Percentiles rank a stretch among this genome's conserved stretches.
Evolutionary conservation across 2,888 invertebrate genomes (phyloP).

Genomic region (Trichogramma evanescens): DNA sequence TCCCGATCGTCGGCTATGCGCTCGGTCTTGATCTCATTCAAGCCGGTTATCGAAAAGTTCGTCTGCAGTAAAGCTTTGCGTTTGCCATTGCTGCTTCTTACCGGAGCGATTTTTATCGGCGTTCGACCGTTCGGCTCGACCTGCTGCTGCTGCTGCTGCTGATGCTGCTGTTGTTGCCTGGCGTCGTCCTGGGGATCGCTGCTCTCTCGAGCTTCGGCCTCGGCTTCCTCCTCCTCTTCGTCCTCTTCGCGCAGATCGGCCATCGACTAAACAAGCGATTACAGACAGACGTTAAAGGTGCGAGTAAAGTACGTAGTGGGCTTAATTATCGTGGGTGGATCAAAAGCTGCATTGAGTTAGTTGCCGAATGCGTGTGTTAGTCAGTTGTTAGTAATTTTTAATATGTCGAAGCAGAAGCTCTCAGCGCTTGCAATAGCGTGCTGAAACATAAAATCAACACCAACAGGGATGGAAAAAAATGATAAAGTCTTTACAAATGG

Average conservation of each 20-base stretch:
- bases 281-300: too few relatives aligned
- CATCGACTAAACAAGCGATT: conserved; percentile 36
- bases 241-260: conserved; percentile 42
- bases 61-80: conserved; percentile 31
- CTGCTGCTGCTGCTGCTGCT: neutral
- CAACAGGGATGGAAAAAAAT: conserved; percentile 26
- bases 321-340: too few relatives aligned
- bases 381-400: neutral
- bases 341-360: too few relatives aligned
- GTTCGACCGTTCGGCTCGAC: conserved; percentile 22
- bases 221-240: conserved; percentile 34
- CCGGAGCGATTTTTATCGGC: conserved; percentile 31
- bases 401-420: too few relatives aligned
- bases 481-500: conserved; percentile 46
- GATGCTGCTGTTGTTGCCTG: conserved; percentile 1
- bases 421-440: too few relatives aligned
- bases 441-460: too few relatives aligned
- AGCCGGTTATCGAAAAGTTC: conserved; percentile 39
- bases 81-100: conserved; percentile 26
- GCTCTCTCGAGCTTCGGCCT: conserved; percentile 30
- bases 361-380: neutral
- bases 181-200: conserved; percentile 28
- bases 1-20: conserved; percentile 15
- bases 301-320: too few relatives aligned
- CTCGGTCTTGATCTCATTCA: conserved; percentile 37